Evolutionary conservation across 2,113 vertebrate genomes (phyloP), one percentile per base, ranked within the genome.

Genomic region (Tor tambroides): DNA sequence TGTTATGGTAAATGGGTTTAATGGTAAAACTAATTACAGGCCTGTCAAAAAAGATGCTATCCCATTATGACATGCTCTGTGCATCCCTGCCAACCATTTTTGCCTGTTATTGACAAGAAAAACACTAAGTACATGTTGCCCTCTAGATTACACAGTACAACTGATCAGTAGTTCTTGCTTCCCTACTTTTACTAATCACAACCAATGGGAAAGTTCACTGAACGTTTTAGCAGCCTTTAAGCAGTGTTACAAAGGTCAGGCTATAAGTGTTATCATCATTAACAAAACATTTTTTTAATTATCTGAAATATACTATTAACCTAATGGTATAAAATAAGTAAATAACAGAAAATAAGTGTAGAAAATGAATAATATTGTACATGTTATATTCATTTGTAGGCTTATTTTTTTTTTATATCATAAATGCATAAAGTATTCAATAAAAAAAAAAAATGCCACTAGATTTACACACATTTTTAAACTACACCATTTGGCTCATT

Each of bases 201-300:
- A 80, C 80, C 77, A 28, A 51, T 59, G 80, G 35, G 56, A 80
- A 85, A 32, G 63, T 65, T 65, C 77, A 87, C 63, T 41, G 19
- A 32, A 65, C 56, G 79, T 87, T 72, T 80, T 75, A 88, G 67
- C 43, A 43, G 43, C 56, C 74, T 87, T 72, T 80, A 67, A 88
- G 67, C 43, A 43, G 43, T 43, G 43, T 43, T 43, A 2, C 41
- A 43, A 43, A 43, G 41, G 41, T 43, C 41, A 43, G 41, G 41
- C 41, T 43, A 2, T 43, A 43, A 84, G 84, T 65, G 72, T 89
- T 41, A 72, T 23, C 8, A 71, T 35, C 35, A 35, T 35, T 41
- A 12, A 12, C 43, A 46, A 46, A 46, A 46, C 12, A 3, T 46
- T 3, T 46, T 12, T 9, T 12, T 46, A 46, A 46, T 3, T 12